phyloP scores from a whole-genome alignment of 1,140 invertebrate species.

The Solenopsis invicta region DNA sequence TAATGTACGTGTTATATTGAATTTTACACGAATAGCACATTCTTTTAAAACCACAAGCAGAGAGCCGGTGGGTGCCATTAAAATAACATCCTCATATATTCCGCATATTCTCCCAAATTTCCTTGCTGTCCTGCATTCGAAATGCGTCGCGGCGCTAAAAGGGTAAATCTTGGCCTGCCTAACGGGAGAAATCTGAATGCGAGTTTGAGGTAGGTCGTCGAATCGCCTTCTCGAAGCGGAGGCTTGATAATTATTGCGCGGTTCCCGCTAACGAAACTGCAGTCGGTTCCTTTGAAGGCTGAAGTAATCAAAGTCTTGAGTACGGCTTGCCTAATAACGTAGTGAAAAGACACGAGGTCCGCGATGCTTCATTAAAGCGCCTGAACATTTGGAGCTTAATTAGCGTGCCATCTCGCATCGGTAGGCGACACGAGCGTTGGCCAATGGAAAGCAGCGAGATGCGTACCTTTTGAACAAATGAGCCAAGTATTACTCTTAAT shows the following conservation, averaged over 20 bases:
- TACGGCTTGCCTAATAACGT: conserved; percentile 73
- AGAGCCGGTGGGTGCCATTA: conserved; percentile 17
- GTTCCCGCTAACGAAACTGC: conserved; percentile 65
- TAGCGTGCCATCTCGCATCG: conserved; percentile 47
- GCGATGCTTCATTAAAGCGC: conserved; percentile 74
- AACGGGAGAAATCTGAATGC: conserved; percentile 45
- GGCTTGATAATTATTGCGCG: conserved; percentile 73
- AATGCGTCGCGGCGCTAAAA: conserved; percentile 39
- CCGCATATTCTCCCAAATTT: conserved; percentile 19
- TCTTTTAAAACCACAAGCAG: conserved; percentile 23
- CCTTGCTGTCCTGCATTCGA: conserved; percentile 38
- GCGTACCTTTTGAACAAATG: conserved; percentile 6
- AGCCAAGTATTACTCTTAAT: not conserved
- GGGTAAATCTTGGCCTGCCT: conserved; percentile 17
- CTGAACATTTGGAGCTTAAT: conserved; percentile 68
- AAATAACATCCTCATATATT: conserved; percentile 46
- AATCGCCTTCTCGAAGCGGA: conserved; percentile 42
- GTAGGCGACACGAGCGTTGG: not conserved
- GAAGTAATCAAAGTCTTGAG: conserved; percentile 82
- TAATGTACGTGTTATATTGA: not conserved
- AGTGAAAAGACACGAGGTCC: conserved; percentile 77
- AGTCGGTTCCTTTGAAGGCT: conserved; percentile 66
- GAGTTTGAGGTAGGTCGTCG: conserved; percentile 45
- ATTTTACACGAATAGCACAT: conserved; percentile 26
- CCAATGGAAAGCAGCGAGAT: conserved; percentile 1